Evolutionary conservation across 1,140 invertebrate species (phyloP).

Genomic region (Brachionus manjavacas): DNA sequence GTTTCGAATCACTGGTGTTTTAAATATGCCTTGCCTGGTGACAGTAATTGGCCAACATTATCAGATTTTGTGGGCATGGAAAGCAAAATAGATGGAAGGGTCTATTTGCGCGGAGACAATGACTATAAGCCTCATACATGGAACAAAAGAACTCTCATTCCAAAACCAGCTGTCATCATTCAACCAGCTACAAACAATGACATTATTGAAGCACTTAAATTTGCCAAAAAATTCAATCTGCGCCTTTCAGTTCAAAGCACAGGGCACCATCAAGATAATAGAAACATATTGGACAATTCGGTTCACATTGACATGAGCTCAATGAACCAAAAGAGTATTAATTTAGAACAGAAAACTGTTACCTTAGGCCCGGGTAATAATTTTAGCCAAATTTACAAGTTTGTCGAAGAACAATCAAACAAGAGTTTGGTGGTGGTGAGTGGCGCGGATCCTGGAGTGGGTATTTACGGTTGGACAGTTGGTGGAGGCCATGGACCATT

Average conservation of each 20-base stretch:
- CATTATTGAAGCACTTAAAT: background rate
- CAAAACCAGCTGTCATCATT: constrained; percentile 13
- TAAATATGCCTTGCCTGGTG: background rate
- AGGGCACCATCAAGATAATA: background rate
- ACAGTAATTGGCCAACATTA: background rate
- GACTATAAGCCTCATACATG: background rate
- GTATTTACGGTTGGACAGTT: constrained; percentile 46
- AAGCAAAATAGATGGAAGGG: background rate
- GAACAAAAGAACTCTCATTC: background rate
- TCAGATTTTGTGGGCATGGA: background rate
- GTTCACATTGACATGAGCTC: constrained; percentile 24
- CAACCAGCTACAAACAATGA: background rate
- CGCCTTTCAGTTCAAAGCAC: background rate
- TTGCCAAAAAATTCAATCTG: background rate
- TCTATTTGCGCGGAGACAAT: background rate
- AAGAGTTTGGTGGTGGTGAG: constrained; percentile 43
- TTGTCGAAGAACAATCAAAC: constrained; percentile 44
- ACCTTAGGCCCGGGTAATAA: background rate
- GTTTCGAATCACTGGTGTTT: background rate
- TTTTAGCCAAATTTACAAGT: background rate
- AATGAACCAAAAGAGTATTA: background rate
- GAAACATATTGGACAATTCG: constrained; percentile 1
- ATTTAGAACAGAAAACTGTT: background rate
- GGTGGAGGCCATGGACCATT: constrained; percentile 48
- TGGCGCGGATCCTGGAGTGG: constrained; percentile 46